Evolutionary conservation across 2,888 invertebrate genomes (phyloP).

Genomic region (Allolobophora icterica): DNA sequence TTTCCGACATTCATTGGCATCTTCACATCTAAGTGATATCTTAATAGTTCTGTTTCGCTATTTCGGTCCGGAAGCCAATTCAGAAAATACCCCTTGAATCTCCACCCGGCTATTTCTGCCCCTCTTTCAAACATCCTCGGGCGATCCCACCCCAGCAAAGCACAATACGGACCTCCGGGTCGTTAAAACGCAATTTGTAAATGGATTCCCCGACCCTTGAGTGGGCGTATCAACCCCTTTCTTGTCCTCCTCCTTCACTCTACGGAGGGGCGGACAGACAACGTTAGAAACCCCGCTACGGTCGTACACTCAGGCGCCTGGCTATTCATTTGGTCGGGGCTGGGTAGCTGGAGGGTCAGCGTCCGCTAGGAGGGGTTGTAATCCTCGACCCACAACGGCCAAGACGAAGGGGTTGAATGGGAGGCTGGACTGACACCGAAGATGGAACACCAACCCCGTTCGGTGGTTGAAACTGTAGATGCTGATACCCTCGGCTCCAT

Average conservation of each 20-base stretch:
- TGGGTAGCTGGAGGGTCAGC: background rate
- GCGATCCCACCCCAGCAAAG: background rate
- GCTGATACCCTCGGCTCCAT: background rate
- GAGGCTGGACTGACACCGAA: slow-evolving; percentile 12
- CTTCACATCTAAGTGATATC: background rate
- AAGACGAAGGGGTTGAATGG: background rate
- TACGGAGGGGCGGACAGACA: background rate
- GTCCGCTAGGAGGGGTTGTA: slow-evolving; percentile 19
- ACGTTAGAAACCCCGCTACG: background rate
- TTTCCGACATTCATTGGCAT: background rate
- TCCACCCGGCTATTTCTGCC: background rate
- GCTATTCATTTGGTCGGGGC: background rate
- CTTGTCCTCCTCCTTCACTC: background rate
- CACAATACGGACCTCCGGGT: background rate
- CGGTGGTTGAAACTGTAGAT: background rate
- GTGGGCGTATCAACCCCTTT: slow-evolving; percentile 7
- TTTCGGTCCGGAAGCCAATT: background rate
- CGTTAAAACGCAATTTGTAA: slow-evolving; percentile 28
- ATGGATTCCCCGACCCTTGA: background rate
- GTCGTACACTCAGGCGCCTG: background rate
- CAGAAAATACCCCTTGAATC: background rate
- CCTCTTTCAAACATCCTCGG: slow-evolving; percentile 17
- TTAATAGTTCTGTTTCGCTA: background rate
- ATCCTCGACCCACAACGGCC: background rate
- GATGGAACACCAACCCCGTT: slow-evolving; percentile 6